Evolutionary conservation across 2,888 invertebrate genomes (phyloP).

Genomic region (Torymus texanus): DNA sequence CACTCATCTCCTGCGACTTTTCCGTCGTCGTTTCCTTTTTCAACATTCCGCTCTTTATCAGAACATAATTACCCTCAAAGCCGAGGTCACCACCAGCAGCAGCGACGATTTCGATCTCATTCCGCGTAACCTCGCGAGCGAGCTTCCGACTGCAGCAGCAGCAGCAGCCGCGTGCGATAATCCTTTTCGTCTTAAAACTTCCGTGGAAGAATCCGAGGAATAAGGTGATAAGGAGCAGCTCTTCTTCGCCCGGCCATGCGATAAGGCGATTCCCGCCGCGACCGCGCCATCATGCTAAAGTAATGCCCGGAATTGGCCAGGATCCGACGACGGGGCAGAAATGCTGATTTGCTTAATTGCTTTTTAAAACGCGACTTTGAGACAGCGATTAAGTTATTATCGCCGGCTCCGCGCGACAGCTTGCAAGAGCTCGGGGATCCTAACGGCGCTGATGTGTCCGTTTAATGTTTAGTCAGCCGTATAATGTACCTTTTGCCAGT

Average conservation of each 20-base stretch:
- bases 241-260: not conserved
- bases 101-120: constrained; percentile 60
- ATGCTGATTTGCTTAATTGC: constrained; percentile 52
- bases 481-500: not conserved
- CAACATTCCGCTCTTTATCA: constrained; percentile 19
- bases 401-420: not conserved
- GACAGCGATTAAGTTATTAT: constrained; percentile 37
- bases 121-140: constrained; percentile 40
- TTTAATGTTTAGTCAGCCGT: not conserved
- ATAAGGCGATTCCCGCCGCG: constrained; percentile 50
- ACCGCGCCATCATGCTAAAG: not conserved
- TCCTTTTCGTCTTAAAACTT: constrained; percentile 60
- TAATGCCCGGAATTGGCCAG: constrained; percentile 30
- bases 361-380: constrained; percentile 40
- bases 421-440: not conserved
- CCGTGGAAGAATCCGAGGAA: constrained; percentile 46
- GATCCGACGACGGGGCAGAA: not conserved
- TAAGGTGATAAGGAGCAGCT: constrained; percentile 51
- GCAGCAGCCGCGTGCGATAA: constrained; percentile 54
- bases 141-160: constrained; percentile 32
- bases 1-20: too few species aligned
- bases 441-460: not conserved
- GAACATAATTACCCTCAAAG: constrained; percentile 30
- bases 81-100: not conserved
- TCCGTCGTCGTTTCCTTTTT: not conserved